These are phyloP conservation scores for Desoria tigrina DNA, from an alignment of 2,888 invertebrate genomes.

Conservation along the genomic window DNA sequence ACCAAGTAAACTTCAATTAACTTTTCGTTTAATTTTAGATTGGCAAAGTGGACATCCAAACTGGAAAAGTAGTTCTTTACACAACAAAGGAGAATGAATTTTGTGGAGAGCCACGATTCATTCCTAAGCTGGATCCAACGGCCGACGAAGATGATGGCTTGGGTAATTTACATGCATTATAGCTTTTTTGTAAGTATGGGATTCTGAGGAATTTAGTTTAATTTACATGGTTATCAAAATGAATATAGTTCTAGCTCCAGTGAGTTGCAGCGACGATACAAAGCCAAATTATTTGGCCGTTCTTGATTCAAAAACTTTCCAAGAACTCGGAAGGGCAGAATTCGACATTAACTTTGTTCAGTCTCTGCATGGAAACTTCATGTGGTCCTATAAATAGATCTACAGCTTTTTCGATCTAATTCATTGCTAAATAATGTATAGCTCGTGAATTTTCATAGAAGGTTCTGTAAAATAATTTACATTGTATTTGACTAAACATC, in stretches of 20 bases:
- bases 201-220: no score
- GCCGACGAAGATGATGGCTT: constrained; percentile 60
- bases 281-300: constrained; percentile 55
- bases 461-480: no score
- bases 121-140: constrained; percentile 57
- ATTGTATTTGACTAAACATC: no score
- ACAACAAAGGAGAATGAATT: constrained; percentile 56
- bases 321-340: constrained; percentile 57
- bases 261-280: constrained; percentile 53
- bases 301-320: constrained; percentile 57
- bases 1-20: no score
- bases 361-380: constrained; percentile 55
- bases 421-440: no score
- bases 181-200: no score
- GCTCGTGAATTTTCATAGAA: no score
- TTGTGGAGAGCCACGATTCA: constrained; percentile 59
- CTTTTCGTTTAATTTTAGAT: constrained; percentile 55
- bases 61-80: constrained; percentile 55
- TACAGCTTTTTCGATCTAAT: neutral
- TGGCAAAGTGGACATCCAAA: constrained; percentile 58
- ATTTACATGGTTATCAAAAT: no score
- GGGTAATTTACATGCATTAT: constrained; percentile 4
- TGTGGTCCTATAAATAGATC: constrained; percentile 24
- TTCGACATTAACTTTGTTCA: constrained; percentile 55
- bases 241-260: constrained; percentile 52